Evolutionary conservation across 2,113 vertebrate species (phyloP), one percentile per base, ranked within the genome.

Genomic region (Puma concolor): DNA sequence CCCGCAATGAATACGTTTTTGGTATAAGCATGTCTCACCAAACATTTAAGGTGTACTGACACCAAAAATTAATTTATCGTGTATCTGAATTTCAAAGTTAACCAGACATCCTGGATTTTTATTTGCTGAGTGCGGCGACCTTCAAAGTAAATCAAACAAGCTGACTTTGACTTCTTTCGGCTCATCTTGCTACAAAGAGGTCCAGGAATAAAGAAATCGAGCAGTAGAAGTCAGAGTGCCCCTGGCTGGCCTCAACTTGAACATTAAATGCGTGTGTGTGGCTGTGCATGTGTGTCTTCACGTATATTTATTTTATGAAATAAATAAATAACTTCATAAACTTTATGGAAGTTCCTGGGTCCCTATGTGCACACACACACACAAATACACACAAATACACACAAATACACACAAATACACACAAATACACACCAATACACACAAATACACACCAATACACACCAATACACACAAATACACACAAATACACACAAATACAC

Each of bases 331-430:
- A 44, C 41, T 44, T 7, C 41, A 44, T 44, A 44, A 44, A 44
- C 41, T 63, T 77, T 31, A 63, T 14, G 29, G 48, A 79, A n/a
- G 15, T 19, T 84, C 11, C 16, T 7, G 0, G 17, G 21, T 2
- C 0, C 4, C 2, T 33, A 23, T 67, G 25, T 6, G 8, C n/a
- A 7, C 11, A 8, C 27, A 38, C 23, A 44, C 14, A 74, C 27
- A 69, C 66, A 60, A 25, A 15, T 38, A 82, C 4, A 41, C 21
- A 31, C 15, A n/a, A n/a, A n/a, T n/a, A n/a, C n/a, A n/a, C n/a
- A n/a, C n/a, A n/a, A n/a, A n/a, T n/a, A n/a, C n/a, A n/a, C n/a
- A n/a, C n/a, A n/a, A n/a, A n/a, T n/a, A n/a, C n/a, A n/a, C n/a
- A n/a, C n/a, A n/a, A n/a, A n/a, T n/a, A n/a, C n/a, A n/a, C n/a